A percentile compares a stretch with the other conserved stretches of the same genome.
Conservation (phyloP, 1,140 invertebrate species). For the Druon quercuslanigerum region DNA sequence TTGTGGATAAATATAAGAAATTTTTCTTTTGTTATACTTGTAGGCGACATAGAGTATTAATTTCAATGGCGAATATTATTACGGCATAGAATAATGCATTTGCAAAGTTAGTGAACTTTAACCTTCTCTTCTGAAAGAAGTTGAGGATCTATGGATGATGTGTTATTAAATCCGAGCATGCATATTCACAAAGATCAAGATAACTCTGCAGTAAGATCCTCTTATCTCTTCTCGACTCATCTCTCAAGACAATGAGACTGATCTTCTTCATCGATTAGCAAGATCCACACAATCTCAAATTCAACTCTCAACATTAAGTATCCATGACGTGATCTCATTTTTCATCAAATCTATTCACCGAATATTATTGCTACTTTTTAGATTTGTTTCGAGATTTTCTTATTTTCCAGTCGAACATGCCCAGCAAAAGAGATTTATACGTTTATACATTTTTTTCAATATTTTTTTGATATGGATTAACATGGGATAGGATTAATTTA, state of each 20-base stretch:
- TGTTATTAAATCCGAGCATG: constrained; percentile 30
- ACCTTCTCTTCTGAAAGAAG: constrained; percentile 24
- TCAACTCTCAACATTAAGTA: background rate
- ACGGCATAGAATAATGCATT: constrained; percentile 8
- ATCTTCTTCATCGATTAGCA: constrained; percentile 19
- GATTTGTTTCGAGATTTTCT: no score
- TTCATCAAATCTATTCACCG: background rate
- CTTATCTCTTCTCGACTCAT: constrained; percentile 28
- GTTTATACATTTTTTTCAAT: no score
- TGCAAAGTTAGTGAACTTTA: constrained; percentile 4
- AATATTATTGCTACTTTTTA: background rate
- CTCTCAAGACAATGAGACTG: constrained; percentile 27
- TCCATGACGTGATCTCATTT: constrained; percentile 11
- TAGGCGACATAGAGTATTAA: no score
- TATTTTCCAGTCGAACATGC: no score
- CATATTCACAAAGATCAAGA: constrained; percentile 26
- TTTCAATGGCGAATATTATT: constrained; percentile 1
- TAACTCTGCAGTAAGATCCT: constrained; percentile 19
- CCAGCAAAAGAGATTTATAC: no score
- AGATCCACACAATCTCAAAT: constrained; percentile 20
- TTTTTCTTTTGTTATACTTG: no score
- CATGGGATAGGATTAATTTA: no score
- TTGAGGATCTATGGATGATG: constrained; percentile 22
- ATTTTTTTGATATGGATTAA: no score
- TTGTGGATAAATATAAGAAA: no score